Base-by-base conservation (phyloP, 2,113 vertebrate species). In the Halichoerus grypus region DNA sequence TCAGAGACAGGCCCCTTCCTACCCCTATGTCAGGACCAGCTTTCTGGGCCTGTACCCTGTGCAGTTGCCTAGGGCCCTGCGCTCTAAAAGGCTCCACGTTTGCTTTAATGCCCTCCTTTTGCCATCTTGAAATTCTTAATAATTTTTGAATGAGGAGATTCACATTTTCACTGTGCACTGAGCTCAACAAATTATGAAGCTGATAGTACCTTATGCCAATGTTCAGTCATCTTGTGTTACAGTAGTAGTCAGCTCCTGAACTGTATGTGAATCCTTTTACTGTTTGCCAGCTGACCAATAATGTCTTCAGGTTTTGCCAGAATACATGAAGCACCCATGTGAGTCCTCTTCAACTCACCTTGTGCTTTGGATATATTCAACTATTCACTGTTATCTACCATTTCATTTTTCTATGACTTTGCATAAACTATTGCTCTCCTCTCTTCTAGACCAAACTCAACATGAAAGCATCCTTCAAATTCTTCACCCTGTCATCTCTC, bases 141-240 rank as follows among this genome's bases (percentile, higher is more conserved):
- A 26, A 81, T 39, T 74, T 90, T 36, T 55, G 26, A 61, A 72
- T 10, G 19, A 28, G 22, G 4, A 28, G 2, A 82, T 36, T 67
- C 28, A 3, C 3, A 11, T 74, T 91, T 95, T 22, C n/a, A 24
- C 36, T 65, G 46, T 33, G 3, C 16, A 1, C 21, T 85, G 61
- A 74, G 33, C 46, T 61, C 85, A 36, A 59, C 57, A 76, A 57
- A 11, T 24, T 33, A 12, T 39, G 22, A 57, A 55, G 51, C 28
- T 89, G 12, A 8, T 46, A 39, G 4, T 9, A 1, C 36, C 16
- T n/a, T 10, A n/a, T 19, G 5, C 36, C 46, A 2, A 0, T 65
- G 22, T 36, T 33, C 42, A 16, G 16, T 57, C 57, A 57, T 22
- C 63, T 93, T 31, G 18, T 15, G 15, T 46, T 33, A 11, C 6